phyloP scores from a whole-genome alignment of 2,113 vertebrate species.

The Hippocampus barbouri region DNA sequence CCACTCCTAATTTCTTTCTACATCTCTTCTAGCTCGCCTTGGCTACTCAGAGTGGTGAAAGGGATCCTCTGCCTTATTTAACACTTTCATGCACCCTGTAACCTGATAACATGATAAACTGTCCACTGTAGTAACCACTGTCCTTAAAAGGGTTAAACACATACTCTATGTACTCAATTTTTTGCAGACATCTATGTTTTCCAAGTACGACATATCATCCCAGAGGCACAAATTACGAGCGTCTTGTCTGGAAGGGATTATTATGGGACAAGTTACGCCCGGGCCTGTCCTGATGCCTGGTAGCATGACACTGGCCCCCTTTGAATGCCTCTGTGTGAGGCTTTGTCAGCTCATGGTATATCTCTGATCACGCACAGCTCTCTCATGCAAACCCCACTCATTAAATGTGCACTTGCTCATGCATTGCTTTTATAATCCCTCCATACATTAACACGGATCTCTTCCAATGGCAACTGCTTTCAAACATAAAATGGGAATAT shows the following conservation, averaged over 20 bases:
- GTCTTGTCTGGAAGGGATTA: conserved; percentile 26
- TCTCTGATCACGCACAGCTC: conserved; percentile 34
- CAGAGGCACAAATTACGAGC: conserved; percentile 33
- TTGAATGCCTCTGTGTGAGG: conserved; percentile 27
- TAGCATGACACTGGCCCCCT: conserved; percentile 46
- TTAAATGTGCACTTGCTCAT: conserved; percentile 37
- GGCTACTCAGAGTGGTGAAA: conserved; percentile 47
- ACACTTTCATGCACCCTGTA: conserved; percentile 13
- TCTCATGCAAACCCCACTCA: conserved; percentile 47
- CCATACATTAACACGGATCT: conserved; percentile 32
- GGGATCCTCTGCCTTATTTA: conserved; percentile 47
- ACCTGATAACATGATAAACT: neutral
- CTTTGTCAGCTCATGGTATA: conserved; percentile 44
- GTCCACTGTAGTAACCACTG: too few species aligned
- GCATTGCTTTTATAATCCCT: conserved; percentile 34
- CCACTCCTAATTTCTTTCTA: conserved; percentile 1
- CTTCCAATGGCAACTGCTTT: conserved; percentile 19
- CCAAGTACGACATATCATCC: conserved; percentile 36
- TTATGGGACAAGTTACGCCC: conserved; percentile 22
- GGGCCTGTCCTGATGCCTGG: conserved; percentile 35
- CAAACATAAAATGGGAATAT: neutral
- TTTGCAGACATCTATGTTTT: conserved; percentile 1
- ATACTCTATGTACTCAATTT: conserved; percentile 9
- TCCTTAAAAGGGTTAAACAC: too few species aligned
- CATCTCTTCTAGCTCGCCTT: conserved; percentile 26